phyloP scores from a whole-genome alignment of 2,888 invertebrate species.

The Cancer borealis region DNA sequence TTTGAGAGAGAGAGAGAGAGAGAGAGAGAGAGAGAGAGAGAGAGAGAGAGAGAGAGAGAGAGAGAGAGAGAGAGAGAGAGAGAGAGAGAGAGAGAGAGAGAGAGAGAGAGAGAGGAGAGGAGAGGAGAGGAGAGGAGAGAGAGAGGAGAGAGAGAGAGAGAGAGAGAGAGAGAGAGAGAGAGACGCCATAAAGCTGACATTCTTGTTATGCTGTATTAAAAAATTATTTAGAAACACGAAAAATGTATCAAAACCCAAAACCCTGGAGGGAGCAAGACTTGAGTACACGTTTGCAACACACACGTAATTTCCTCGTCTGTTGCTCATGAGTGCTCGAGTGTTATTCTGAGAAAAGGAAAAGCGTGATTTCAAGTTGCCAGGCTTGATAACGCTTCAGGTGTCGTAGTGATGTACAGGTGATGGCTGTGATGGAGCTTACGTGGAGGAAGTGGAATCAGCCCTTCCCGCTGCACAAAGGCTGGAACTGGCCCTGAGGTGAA shows the following conservation, averaged over 20 bases:
- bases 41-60: too few species aligned
- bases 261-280: neutral
- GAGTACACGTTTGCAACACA: neutral
- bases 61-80: neutral
- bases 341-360: neutral
- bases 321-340: neutral
- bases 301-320: neutral
- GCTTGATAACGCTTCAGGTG: neutral
- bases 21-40: too few species aligned
- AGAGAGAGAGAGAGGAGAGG: neutral
- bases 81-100: constrained; percentile 4
- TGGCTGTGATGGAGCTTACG: neutral
- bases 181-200: neutral
- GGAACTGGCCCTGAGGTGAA: neutral
- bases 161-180: constrained; percentile 11
- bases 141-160: constrained; percentile 14
- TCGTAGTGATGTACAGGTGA: neutral
- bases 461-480: too few species aligned
- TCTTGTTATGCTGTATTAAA: neutral
- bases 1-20: too few species aligned
- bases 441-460: too few species aligned
- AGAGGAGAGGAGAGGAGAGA: constrained; percentile 16
- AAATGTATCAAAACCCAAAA: neutral
- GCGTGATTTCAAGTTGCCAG: neutral
- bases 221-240: neutral